These are phyloP conservation scores for Oxytorus armatus DNA, from an alignment of 2,888 invertebrate species.

Conservation along the genomic window DNA sequence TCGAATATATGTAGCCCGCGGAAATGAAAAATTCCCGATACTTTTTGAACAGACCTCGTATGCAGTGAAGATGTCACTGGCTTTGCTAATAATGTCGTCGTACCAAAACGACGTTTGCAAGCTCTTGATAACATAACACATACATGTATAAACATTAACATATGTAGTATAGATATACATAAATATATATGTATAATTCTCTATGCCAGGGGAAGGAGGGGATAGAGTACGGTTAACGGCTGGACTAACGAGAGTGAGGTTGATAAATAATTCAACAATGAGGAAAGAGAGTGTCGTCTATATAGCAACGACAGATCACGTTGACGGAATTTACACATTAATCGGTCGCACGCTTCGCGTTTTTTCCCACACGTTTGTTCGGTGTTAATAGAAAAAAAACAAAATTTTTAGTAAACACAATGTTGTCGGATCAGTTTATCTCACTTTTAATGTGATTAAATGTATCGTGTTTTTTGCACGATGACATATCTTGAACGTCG, in stretches of 20 bases:
- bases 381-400: too few relatives aligned
- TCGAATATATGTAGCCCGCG: too few relatives aligned
- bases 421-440: too few relatives aligned
- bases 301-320: conserved; percentile 3
- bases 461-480: too few relatives aligned
- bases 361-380: neutral
- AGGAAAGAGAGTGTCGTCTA: neutral
- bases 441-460: too few relatives aligned
- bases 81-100: conserved; percentile 37
- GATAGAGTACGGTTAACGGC: conserved; percentile 25
- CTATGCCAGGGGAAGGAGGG: neutral
- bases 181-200: neutral
- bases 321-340: conserved; percentile 28
- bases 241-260: conserved; percentile 48
- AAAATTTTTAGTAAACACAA: too few relatives aligned
- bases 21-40: too few relatives aligned
- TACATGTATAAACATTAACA: conserved; percentile 4
- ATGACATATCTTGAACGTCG: neutral
- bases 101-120: conserved; percentile 37
- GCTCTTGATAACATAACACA: conserved; percentile 16
- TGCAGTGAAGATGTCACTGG: conserved; percentile 3
- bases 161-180: neutral
- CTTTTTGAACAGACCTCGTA: too few relatives aligned
- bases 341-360: conserved; percentile 1
- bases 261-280: conserved; percentile 55